Conservation (phyloP, 2,797 vertebrate species). For the Protosalanx chinensis region DNA sequence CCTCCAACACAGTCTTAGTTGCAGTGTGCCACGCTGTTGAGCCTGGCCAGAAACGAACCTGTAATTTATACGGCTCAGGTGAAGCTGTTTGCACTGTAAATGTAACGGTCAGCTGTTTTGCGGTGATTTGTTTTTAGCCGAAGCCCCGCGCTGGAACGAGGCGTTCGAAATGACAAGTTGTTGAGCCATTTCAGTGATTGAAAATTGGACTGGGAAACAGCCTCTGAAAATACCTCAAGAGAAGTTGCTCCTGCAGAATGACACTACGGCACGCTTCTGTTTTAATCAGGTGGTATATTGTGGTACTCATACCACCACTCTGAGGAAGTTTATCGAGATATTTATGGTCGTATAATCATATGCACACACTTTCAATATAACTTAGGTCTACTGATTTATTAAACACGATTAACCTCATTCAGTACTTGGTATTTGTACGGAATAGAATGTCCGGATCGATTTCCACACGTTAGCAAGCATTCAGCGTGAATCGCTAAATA, state of each 20-base stretch:
- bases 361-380: too few species aligned
- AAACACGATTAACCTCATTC: too few species aligned
- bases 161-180: constrained; percentile 19
- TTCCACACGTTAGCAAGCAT: not conserved
- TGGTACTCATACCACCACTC: not conserved
- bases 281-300: not conserved
- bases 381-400: too few species aligned
- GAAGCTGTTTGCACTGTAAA: constrained; percentile 31
- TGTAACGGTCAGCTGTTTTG: constrained; percentile 33
- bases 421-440: too few species aligned
- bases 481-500: not conserved
- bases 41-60: constrained; percentile 38
- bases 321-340: constrained; percentile 27
- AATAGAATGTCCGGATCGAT: too few species aligned
- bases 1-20: constrained; percentile 24
- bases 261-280: not conserved
- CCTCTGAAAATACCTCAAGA: not conserved
- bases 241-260: not conserved
- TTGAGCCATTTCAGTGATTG: constrained; percentile 29
- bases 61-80: constrained; percentile 55
- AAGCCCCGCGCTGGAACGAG: not conserved
- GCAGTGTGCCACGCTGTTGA: constrained; percentile 23
- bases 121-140: constrained; percentile 38
- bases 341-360: too few species aligned
- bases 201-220: constrained; percentile 19